Evolutionary conservation across 2,888 invertebrate genomes (phyloP), one percentile per base, ranked within the genome.

Genomic region (Nephrotoma flavescens): DNA sequence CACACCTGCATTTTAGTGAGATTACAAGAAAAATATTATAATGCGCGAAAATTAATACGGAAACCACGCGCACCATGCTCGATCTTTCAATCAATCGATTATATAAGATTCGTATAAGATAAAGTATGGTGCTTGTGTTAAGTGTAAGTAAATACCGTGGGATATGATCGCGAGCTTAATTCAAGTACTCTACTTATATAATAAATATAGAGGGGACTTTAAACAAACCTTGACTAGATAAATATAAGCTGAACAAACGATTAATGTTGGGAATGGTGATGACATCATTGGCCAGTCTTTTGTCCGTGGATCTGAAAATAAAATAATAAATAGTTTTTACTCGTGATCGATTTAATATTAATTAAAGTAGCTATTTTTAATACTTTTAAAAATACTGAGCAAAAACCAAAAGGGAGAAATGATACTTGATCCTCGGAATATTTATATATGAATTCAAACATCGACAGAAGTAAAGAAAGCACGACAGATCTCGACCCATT

Each of bases 231-330:
- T 97, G 91, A 98, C 98, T 92, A 97, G 92, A 93, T 96, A 96
- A 89, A 98, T 95, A 93, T 98, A 99, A 90, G 94, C 92, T 91
- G 97, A 92, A 93, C 98, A 98, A 92, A 98, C 96, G 91, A 95
- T 93, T 92, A 98, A 93, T 89, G 98, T 98, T 90, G 98, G 98
- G 90, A 97, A 94, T 88, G 98, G 98, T 89, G 97, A 97, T 90
- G 96, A 95, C 97, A 99, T 98, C 93, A 98, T 93, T 90, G 96
- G 95, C 97, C 97, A 98, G 92, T 95, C 94, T 92, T 96, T 96
- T 90, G 98, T 97, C 91, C 98, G 94, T 88, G 95, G 93, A 93
- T 97, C 97, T 97, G 93, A 89, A 94, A 94, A 89, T 87, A 88
- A 89, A 84, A 84, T 15, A 15, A 11, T 57, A 57, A n/a, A 57